phyloP scores from a whole-genome alignment of 2,888 invertebrate genomes.

The Xylota sylvarum region DNA sequence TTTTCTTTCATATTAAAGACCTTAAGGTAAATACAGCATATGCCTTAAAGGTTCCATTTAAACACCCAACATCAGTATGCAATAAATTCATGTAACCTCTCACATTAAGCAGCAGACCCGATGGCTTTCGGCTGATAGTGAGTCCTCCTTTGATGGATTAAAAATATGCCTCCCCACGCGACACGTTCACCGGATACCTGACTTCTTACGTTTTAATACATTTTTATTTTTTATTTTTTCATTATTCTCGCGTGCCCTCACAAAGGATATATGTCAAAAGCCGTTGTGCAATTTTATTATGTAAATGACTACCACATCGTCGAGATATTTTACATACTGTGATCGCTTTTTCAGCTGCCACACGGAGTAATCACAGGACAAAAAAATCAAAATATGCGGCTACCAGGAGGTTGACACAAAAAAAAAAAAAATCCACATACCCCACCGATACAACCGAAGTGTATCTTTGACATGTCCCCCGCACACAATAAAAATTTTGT shows the following conservation, averaged over 20 bases:
- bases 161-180: constrained; percentile 14
- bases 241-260: not conserved
- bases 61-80: not conserved
- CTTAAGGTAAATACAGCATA: not conserved
- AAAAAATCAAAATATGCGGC: constrained; percentile 27
- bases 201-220: not conserved
- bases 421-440: constrained; percentile 50
- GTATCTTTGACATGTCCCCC: not conserved
- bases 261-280: constrained; percentile 33
- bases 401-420: not conserved
- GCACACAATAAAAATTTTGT: constrained; percentile 34
- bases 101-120: constrained; percentile 9
- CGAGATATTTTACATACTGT: constrained; percentile 43
- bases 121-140: constrained; percentile 21
- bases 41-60: not conserved
- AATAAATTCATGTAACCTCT: constrained; percentile 20
- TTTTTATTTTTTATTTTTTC: constrained; percentile 11
- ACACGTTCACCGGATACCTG: constrained; percentile 7
- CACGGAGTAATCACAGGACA: not conserved
- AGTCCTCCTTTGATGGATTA: constrained; percentile 15
- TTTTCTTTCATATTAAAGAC: not conserved
- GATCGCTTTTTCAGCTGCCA: constrained; percentile 17
- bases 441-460: constrained; percentile 13
- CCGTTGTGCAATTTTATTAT: constrained; percentile 52
- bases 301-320: constrained; percentile 43